phyloP scores from a whole-genome alignment of 2,113 vertebrate genomes.

The Piprites chloris region DNA sequence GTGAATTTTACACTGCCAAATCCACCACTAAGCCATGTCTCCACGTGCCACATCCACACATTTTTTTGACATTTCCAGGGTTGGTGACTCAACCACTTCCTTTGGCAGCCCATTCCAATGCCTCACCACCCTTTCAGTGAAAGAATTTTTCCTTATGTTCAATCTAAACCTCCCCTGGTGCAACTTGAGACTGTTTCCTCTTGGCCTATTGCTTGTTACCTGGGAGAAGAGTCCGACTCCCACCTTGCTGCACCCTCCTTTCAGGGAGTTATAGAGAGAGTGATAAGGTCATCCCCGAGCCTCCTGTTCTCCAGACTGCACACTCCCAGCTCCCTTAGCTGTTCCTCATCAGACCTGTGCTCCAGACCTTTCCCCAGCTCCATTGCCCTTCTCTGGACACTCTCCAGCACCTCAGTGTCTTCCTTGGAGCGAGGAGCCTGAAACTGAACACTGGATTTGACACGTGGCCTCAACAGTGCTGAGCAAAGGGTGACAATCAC shows the following conservation, averaged over 20 bases:
- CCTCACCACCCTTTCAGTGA: neutral
- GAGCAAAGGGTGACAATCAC: rapidly evolving
- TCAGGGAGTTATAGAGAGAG: neutral
- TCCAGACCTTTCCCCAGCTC: neutral
- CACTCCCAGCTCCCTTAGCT: rapidly evolving
- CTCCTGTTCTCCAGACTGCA: neutral
- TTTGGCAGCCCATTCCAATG: neutral
- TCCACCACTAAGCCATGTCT: neutral
- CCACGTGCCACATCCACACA: rapidly evolving
- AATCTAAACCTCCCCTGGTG: neutral
- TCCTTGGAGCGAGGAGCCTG: neutral
- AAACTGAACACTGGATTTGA: rapidly evolving
- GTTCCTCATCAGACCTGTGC: rapidly evolving
- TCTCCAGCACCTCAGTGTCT: rapidly evolving
- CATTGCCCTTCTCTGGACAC: rapidly evolving
- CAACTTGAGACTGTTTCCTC: neutral
- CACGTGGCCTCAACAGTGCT: rapidly evolving
- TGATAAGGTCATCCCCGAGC: rapidly evolving
- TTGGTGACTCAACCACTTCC: neutral
- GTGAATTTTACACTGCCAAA: rapidly evolving
- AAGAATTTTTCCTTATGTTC: neutral
- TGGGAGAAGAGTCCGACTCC: rapidly evolving
- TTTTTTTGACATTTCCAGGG: neutral
- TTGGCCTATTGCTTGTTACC: neutral
- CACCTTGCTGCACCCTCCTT: neutral